These are phyloP conservation scores for Pitangus sulphuratus DNA, from an alignment of 2,797 vertebrate genomes.

Conservation along the genomic window DNA sequence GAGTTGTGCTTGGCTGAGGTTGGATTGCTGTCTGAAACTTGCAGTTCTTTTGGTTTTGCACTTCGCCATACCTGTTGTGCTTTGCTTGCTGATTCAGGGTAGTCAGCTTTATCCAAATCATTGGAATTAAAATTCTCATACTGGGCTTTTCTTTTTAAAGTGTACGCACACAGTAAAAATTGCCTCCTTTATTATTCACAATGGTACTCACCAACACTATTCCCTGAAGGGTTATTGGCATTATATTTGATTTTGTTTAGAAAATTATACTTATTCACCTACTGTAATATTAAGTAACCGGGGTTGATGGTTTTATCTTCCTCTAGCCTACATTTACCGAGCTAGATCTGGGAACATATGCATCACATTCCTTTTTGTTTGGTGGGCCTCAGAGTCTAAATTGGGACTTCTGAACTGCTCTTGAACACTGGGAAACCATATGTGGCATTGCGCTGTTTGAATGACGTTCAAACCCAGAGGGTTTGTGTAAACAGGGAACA, in stretches of 20 bases:
- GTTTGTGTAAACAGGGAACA: slow-evolving; percentile 18
- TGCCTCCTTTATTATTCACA: neutral
- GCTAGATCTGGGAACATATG: slow-evolving; percentile 44
- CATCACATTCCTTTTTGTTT: slow-evolving; percentile 36
- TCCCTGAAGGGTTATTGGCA: neutral
- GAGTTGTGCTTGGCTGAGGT: neutral
- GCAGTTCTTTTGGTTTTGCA: neutral
- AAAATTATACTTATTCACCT: neutral
- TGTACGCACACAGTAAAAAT: neutral
- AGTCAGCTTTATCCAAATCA: neutral
- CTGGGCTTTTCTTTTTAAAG: neutral
- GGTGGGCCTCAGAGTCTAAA: slow-evolving; percentile 53
- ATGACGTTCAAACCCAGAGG: neutral
- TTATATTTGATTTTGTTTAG: slow-evolving; percentile 33
- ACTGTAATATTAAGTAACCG: neutral
- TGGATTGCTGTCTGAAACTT: neutral
- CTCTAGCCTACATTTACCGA: slow-evolving; percentile 1
- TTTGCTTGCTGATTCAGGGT: neutral
- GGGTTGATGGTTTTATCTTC: neutral
- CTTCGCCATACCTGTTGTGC: neutral
- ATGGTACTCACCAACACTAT: neutral
- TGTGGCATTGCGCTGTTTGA: neutral
- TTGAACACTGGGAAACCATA: slow-evolving; percentile 38
- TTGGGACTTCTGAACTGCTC: slow-evolving; percentile 23
- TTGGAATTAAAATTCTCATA: neutral